These are phyloP conservation scores for Malurus leucopterus DNA, from an alignment of 2,797 vertebrate species.

Conservation along the genomic window DNA sequence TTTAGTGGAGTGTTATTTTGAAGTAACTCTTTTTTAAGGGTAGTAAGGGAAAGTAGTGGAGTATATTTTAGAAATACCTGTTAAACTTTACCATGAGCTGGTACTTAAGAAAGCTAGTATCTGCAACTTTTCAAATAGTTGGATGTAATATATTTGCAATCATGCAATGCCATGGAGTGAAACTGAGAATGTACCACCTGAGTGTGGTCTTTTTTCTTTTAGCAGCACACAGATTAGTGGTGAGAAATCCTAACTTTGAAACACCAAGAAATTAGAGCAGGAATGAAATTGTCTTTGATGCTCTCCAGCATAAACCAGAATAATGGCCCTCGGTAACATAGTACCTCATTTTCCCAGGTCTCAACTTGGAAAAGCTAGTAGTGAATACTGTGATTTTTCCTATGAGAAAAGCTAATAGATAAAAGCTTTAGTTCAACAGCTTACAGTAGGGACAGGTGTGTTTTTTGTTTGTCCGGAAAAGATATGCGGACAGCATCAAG, in stretches of 20 bases:
- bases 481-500: background rate
- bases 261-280: background rate
- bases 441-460: background rate
- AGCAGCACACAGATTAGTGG: background rate
- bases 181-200: background rate
- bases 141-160: background rate
- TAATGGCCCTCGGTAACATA: background rate
- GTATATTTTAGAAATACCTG: background rate
- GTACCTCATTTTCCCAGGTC: background rate
- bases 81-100: background rate
- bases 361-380: background rate
- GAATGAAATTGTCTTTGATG: background rate
- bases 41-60: background rate
- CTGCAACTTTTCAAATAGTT: background rate
- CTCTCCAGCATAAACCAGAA: background rate
- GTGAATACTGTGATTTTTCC: background rate
- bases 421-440: background rate
- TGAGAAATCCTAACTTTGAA: background rate
- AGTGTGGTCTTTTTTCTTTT: background rate
- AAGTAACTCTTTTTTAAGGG: background rate
- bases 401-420: background rate
- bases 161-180: background rate
- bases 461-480: background rate
- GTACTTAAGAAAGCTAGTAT: background rate
- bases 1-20: background rate